Evolutionary conservation across 2,113 vertebrate genomes (phyloP), one percentile per base, ranked within the genome.

Genomic region (Empidonax traillii): DNA sequence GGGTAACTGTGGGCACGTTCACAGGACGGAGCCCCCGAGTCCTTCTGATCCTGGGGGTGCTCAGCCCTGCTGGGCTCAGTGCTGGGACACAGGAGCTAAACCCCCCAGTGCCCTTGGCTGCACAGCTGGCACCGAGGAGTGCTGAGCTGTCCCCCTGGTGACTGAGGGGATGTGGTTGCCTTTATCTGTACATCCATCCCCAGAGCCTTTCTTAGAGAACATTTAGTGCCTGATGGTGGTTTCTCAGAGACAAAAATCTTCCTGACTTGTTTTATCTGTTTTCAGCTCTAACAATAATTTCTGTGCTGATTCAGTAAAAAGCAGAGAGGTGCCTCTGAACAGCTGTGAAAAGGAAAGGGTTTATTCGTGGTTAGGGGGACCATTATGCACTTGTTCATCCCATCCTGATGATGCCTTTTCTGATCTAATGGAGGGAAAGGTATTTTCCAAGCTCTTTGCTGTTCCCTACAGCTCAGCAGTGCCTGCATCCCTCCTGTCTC

Each of bases 71-170:
- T 0, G 0, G 63, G 25, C 31, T 56, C 0, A 0, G 28, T 6
- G 67, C n/a, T 8, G 39, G 55, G 37, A 15, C 66, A 7, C 10
- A 9, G 37, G 6, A 20, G 14, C 43, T 39, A n/a, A 31, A 9
- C 2, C 15, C 12, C 22, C 2, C 44, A 13, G 4, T 16, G 3
- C 0, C 27, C 30, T 46, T 0, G 0, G 21, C 0, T 44, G 61
- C 75, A 39, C n/a, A 47, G 9, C 24, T 6, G 0, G 37, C 4
- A 44, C 69, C 3, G 19, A 58, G 31, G 53, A 53, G 25, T 2
- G 2, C 58, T 7, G 31, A 49, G 37, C 7, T 53, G 22, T 51
- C 67, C 33, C 39, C 39, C 21, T 22, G 49, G 12, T 8, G 43
- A 8, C 41, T 22, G 76, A 58, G 15, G 6, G 41, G 69, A 43